Base-by-base conservation (phyloP, 2,113 vertebrate genomes). In the Fukomys damarensis region DNA sequence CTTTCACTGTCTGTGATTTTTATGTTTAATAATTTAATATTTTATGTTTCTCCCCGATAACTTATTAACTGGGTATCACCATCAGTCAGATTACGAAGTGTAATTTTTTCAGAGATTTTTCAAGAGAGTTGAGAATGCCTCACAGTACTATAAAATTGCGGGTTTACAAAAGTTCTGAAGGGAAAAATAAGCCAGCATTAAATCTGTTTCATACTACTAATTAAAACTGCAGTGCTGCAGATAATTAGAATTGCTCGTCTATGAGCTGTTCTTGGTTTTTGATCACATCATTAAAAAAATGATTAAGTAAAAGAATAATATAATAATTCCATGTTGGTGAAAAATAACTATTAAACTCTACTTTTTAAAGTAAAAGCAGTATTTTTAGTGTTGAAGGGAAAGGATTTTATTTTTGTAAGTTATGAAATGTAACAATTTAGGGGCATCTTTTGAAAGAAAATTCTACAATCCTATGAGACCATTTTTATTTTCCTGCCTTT, bases 191-290 rank as follows among this genome's bases (percentile, higher is more conserved):
- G 54, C 85, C 65, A 91, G 41, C n/a, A 56, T 93, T 96, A 88
- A 74, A 68, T 96, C 95, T 86, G 66, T 91, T 94, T 97, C 32
- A 61, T 86, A 35, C 4, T 86, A 72, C 77, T 94, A 83, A 97
- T 96, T 91, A 95, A 96, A 96, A 83, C 43, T 38, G 4, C 32
- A 91, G 22, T 38, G 49, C 79, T 91, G 4, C 3, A 49, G 63
- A 28, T 95, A 95, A 86, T 93, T 93, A 83, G 66, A 80, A 80
- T 41, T 59, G 16, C 79, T 89, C 94, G 59, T 84, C 49, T 9
- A n/a, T 77, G 79, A 94, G 30, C 26, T 91, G 59, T 94, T 96
- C 70, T 32, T 63, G 68, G 91, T 24, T 91, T 98, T 91, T 91
- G 77, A 89, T 80, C 77, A 91, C 38, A 94, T 32, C 74, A 63